Conservation (phyloP, 2,113 vertebrate species). For the Menidia beryllina region DNA sequence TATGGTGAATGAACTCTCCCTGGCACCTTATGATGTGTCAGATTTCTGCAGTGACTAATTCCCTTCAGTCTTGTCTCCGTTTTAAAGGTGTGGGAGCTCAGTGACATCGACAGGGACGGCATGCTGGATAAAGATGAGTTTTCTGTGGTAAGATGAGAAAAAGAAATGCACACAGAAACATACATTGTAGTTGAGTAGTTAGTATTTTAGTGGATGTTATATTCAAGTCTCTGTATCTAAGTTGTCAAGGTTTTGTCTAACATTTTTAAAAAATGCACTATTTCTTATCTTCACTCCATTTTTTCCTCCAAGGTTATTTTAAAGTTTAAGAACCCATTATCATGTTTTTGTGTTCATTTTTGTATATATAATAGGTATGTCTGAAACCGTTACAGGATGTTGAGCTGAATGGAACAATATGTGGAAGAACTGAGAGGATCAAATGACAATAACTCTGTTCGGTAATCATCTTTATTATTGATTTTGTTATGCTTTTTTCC, state of each 20-base stretch:
- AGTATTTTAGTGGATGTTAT: no score
- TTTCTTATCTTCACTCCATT: not conserved
- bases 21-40: not conserved
- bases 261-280: not conserved
- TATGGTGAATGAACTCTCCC: not conserved
- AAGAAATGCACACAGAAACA: not conserved
- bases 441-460: slow-evolving; percentile 7
- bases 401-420: not conserved
- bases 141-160: slow-evolving; percentile 90
- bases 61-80: slow-evolving; percentile 33
- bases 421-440: slow-evolving; percentile 19
- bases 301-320: not conserved
- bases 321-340: not conserved
- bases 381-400: slow-evolving; percentile 1
- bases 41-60: slow-evolving; percentile 11
- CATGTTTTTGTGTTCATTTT: not conserved
- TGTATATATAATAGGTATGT: not conserved
- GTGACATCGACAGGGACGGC: slow-evolving; percentile 96
- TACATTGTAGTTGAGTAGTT: no score
- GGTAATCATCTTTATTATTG: slow-evolving; percentile 46
- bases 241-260: not conserved
- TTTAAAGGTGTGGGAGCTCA: slow-evolving; percentile 96
- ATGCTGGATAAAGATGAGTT: slow-evolving; percentile 98
- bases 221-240: not conserved
- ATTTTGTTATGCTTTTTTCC: not conserved